Conservation (phyloP, 2,888 invertebrate species). For the Meta bourneti region DNA sequence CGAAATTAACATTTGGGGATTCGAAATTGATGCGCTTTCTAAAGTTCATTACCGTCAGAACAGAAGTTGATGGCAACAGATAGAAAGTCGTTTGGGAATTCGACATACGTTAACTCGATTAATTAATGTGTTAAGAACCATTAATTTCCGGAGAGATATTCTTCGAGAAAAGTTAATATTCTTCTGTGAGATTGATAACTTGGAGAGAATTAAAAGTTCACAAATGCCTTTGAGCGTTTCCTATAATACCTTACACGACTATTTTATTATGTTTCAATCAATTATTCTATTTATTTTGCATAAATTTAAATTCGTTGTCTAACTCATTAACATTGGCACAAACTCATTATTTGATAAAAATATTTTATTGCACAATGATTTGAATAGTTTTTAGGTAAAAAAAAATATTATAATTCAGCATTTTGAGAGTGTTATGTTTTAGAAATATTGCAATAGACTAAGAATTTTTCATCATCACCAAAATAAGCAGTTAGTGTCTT, state of each 20-base stretch:
- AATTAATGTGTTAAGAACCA: neutral
- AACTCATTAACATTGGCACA: no score
- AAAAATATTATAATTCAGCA: no score
- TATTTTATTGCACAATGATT: no score
- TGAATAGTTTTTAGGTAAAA: no score
- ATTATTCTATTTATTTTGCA: no score
- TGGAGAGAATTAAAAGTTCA: neutral
- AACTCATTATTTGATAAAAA: no score
- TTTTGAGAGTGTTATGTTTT: no score
- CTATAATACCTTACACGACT: neutral
- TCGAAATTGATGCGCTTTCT: neutral
- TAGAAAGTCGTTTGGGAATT: conserved; percentile 23
- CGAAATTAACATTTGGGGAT: conserved; percentile 23
- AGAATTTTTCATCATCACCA: no score
- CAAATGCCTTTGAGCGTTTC: neutral
- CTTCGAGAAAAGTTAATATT: neutral
- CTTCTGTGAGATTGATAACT: neutral
- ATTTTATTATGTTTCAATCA: no score
- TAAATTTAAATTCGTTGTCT: no score
- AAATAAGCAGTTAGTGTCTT: no score
- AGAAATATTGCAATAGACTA: no score
- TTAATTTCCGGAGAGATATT: neutral
- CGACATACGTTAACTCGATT: neutral
- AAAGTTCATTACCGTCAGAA: conserved; percentile 31
- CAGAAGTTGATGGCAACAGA: conserved; percentile 18